Conservation (phyloP, 2,888 invertebrate species). For the Altica lythri region DNA sequence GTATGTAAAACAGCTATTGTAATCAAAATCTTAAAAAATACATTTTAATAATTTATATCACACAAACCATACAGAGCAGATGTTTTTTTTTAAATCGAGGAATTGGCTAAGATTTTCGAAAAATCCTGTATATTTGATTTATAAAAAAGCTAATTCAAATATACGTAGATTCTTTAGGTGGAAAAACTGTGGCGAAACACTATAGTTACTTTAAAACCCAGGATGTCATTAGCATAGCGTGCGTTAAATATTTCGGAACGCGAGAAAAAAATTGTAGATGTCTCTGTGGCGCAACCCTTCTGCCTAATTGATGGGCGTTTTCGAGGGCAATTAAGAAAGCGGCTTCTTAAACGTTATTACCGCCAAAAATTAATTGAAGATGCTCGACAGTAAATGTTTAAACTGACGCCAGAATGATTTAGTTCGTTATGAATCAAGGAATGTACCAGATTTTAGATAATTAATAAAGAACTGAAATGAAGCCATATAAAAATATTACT, state of each 20-base stretch:
- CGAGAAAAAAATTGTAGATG: constrained; percentile 17
- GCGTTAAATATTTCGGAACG: constrained; percentile 39
- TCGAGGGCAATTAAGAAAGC: constrained; percentile 39
- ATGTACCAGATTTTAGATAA: no score
- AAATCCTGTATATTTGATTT: no score
- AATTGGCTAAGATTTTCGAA: no score
- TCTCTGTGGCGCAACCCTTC: constrained; percentile 40
- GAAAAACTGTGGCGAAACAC: neutral
- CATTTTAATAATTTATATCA: no score
- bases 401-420: constrained; percentile 4
- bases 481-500: no score
- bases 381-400: constrained; percentile 7
- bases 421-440: neutral
- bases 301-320: constrained; percentile 37
- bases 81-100: no score
- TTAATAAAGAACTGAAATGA: no score
- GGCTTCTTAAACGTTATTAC: constrained; percentile 33
- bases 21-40: no score
- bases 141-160: no score
- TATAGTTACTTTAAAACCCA: constrained; percentile 30
- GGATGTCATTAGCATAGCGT: constrained; percentile 50
- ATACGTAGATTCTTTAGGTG: constrained; percentile 2
- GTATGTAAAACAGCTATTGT: no score
- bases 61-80: no score
- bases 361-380: constrained; percentile 25